phyloP scores from a whole-genome alignment of 1,140 invertebrate genomes.

The Camponotus floridanus region DNA sequence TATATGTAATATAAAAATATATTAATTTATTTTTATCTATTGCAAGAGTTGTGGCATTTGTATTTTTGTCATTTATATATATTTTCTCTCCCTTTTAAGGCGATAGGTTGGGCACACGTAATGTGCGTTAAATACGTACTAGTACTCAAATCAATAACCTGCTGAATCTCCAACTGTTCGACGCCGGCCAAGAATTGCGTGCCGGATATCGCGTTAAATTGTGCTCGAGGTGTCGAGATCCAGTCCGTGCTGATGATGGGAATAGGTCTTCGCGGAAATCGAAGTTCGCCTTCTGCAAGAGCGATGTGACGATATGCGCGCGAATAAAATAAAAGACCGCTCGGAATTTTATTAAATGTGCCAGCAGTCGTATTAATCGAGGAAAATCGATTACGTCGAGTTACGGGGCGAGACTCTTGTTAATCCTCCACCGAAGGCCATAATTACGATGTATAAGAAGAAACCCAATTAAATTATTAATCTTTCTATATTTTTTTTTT shows the following conservation, averaged over 20 bases:
- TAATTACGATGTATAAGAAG: not conserved
- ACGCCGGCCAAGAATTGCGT: constrained; percentile 73
- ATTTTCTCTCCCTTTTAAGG: not conserved
- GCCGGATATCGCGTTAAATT: constrained; percentile 73
- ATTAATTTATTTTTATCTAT: too few species aligned
- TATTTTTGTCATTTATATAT: not conserved
- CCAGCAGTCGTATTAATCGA: constrained; percentile 8
- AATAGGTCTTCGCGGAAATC: constrained; percentile 52
- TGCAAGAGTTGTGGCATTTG: too few species aligned
- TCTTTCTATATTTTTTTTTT: not conserved
- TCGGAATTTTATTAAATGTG: constrained; percentile 11
- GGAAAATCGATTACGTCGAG: not conserved
- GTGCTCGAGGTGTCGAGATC: constrained; percentile 72
- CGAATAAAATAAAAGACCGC: not conserved
- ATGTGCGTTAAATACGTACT: constrained; percentile 68
- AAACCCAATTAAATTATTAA: not conserved
- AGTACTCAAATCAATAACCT: constrained; percentile 76
- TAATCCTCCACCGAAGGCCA: not conserved
- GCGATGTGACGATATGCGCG: not conserved
- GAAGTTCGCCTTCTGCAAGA: constrained; percentile 17
- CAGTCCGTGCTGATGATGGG: constrained; percentile 73
- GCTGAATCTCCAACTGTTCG: constrained; percentile 81
- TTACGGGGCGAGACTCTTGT: not conserved
- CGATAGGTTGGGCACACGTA: not conserved
- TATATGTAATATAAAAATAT: too few species aligned